These are phyloP conservation scores for Zaprionus nigranus DNA, from an alignment of 1,140 invertebrate genomes.

Conservation along the genomic window DNA sequence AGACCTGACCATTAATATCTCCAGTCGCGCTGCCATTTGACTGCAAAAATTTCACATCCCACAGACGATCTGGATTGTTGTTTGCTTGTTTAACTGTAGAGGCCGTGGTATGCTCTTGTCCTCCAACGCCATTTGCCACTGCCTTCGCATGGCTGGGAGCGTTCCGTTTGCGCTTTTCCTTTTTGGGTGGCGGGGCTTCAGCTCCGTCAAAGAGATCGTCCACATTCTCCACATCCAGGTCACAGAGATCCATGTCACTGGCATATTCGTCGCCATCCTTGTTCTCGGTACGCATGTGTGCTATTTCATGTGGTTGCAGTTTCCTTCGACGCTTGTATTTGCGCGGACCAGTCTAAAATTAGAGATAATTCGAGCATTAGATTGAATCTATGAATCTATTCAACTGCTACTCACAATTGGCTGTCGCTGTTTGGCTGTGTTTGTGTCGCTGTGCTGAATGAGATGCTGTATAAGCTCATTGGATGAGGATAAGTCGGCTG, in stretches of 20 bases:
- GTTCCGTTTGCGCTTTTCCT: conserved; percentile 54
- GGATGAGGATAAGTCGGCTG: conserved; percentile 88
- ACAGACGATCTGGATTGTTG: conserved; percentile 70
- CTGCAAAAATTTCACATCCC: conserved; percentile 72
- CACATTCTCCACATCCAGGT: conserved; percentile 77
- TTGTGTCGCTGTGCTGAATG: conserved; percentile 92
- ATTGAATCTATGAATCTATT: neutral
- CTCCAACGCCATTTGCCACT: conserved; percentile 34
- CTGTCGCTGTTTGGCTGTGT: conserved; percentile 91
- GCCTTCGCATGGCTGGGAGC: conserved; percentile 25
- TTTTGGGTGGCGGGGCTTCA: conserved; percentile 64
- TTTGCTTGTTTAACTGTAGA: conserved; percentile 34
- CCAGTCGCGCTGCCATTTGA: conserved; percentile 23
- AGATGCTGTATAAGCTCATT: conserved; percentile 91
- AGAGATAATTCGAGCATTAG: conserved; percentile 7
- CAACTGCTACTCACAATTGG: conserved; percentile 86
- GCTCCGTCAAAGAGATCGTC: conserved; percentile 84
- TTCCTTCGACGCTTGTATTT: conserved; percentile 92
- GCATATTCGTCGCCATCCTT: conserved; percentile 60
- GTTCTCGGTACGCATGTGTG: conserved; percentile 80
- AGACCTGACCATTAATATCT: conserved; percentile 16
- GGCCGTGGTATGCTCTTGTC: neutral
- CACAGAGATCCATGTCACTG: conserved; percentile 77
- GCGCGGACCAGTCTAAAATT: conserved; percentile 87
- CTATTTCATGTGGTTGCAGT: conserved; percentile 87